These are phyloP conservation scores for Thalassaphorura encarpata DNA, from an alignment of 1,140 invertebrate genomes.

Conservation along the genomic window DNA sequence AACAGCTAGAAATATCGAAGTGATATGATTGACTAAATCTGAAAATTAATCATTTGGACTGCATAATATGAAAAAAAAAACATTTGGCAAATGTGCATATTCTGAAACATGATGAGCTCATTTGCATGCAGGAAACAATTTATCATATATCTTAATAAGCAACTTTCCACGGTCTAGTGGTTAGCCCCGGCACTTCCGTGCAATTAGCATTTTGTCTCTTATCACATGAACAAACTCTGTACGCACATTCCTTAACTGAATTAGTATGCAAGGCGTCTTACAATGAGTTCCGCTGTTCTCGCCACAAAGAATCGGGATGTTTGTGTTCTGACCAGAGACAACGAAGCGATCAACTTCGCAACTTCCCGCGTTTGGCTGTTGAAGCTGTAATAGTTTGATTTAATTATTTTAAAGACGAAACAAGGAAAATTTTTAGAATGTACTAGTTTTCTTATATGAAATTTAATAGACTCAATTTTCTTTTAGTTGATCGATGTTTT, in stretches of 20 bases:
- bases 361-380: constrained; percentile 52
- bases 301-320: constrained; percentile 61
- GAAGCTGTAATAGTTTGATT: constrained; percentile 43
- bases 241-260: constrained; percentile 2
- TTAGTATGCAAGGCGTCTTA: no score
- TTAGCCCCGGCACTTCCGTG: neutral
- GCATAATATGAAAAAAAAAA: no score
- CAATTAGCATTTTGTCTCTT: no score
- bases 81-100: no score
- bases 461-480: no score
- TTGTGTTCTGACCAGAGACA: constrained; percentile 56
- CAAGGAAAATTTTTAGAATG: neutral
- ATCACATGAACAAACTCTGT: constrained; percentile 1
- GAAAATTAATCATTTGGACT: no score
- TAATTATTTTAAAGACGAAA: constrained; percentile 9
- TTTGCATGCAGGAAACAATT: no score
- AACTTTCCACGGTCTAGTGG: constrained; percentile 4
- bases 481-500: no score
- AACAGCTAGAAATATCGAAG: no score
- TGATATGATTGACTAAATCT: no score
- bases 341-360: constrained; percentile 58
- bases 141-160: neutral
- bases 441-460: no score
- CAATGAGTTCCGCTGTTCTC: constrained; percentile 63
- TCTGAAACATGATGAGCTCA: no score